A percentile compares a stretch with the other conserved stretches of the same genome.
Evolutionary conservation across 2,888 invertebrate species (phyloP).

Genomic region (Apodemia zela): DNA sequence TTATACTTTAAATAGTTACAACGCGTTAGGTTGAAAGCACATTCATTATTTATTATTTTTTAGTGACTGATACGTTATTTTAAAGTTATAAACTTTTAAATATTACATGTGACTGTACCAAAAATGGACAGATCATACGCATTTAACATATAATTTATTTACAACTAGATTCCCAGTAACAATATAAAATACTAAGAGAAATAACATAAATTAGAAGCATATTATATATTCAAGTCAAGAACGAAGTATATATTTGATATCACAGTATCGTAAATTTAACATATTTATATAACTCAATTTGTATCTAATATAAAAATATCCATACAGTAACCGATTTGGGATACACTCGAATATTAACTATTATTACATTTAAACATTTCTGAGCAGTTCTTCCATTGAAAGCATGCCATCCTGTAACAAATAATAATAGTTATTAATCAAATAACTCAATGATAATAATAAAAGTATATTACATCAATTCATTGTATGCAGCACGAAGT

Average conservation of each 20-base stretch:
- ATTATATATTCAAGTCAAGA: slow-evolving; percentile 26
- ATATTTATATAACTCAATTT: slow-evolving; percentile 36
- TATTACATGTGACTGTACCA: slow-evolving; percentile 16
- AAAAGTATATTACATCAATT: no score
- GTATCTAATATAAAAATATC: slow-evolving; percentile 40
- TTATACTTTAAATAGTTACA: no score
- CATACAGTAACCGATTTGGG: slow-evolving; percentile 43
- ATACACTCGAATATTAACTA: slow-evolving; percentile 36
- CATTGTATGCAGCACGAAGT: no score
- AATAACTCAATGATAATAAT: no score
- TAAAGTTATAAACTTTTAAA: background rate
- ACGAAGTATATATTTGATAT: slow-evolving; percentile 46
- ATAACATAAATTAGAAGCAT: slow-evolving; percentile 16
- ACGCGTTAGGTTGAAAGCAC: no score
- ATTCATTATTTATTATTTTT: no score
- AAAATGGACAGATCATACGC: slow-evolving; percentile 23
- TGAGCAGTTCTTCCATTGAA: slow-evolving; percentile 77
- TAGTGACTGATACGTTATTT: background rate
- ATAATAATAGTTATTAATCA: slow-evolving; percentile 20
- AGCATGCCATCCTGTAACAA: slow-evolving; percentile 79
- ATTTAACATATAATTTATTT: slow-evolving; percentile 13
- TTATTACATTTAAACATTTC: slow-evolving; percentile 56
- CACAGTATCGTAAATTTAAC: slow-evolving; percentile 64
- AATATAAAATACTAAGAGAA: slow-evolving; percentile 8
- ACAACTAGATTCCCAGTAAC: slow-evolving; percentile 7